Conservation (phyloP, 2,888 invertebrate species). For the Beris chalybata region DNA sequence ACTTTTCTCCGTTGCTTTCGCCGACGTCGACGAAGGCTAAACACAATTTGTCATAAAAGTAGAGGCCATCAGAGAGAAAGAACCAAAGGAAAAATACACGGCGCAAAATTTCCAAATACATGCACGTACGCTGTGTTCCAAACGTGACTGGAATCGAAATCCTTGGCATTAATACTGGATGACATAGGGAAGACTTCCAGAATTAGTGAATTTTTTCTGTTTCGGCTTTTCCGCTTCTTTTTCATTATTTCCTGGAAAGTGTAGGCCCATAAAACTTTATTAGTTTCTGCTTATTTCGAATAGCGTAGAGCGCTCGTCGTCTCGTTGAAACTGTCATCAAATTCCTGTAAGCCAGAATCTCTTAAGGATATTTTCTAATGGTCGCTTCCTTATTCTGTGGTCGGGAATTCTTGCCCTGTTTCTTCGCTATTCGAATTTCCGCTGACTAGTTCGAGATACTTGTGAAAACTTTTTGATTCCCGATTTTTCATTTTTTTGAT, state of each 20-base stretch:
- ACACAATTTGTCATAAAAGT: conserved; percentile 39
- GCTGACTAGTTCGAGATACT: no score
- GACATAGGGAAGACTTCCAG: conserved; percentile 37
- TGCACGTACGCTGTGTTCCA: conserved; percentile 39
- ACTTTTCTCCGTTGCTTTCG: conserved; percentile 23
- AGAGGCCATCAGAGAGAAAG: conserved; percentile 26
- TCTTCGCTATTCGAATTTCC: no score
- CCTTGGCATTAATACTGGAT: conserved; percentile 37
- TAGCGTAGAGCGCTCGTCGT: conserved; percentile 2
- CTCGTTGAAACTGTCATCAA: conserved; percentile 17
- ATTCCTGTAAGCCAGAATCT: not conserved
- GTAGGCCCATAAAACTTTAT: conserved; percentile 27
- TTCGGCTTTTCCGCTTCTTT: conserved; percentile 32
- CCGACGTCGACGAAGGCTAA: conserved; percentile 25
- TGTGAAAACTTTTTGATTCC: no score
- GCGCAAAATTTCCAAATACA: conserved; percentile 39
- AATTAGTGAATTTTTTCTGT: conserved; percentile 36
- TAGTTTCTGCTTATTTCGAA: conserved; percentile 27
- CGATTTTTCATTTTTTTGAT: no score
- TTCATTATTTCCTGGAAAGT: conserved; percentile 32
- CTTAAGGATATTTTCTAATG: no score
- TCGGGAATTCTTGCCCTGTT: not conserved
- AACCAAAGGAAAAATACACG: conserved; percentile 15
- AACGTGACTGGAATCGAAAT: conserved; percentile 39
- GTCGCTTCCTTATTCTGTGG: no score